A percentile compares a stretch with the other conserved stretches of the same genome.
phyloP scores from a whole-genome alignment of 2,113 vertebrate genomes.

The Tauraco erythrolophus region DNA sequence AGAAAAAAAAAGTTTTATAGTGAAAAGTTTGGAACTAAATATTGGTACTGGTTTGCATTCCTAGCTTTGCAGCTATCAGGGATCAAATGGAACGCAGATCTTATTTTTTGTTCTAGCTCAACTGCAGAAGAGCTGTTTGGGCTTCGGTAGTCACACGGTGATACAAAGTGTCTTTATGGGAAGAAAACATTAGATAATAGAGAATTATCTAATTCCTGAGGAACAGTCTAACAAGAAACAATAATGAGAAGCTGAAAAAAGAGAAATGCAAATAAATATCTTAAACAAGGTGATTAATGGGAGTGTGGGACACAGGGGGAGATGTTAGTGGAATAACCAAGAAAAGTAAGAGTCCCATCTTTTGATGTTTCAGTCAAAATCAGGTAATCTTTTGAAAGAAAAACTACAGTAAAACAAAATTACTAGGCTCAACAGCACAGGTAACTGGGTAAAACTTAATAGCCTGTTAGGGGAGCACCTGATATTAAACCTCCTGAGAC shows the following conservation, averaged over 20 bases:
- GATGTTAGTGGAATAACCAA: background rate
- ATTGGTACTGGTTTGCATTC: background rate
- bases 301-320: fast-evolving
- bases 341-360: background rate
- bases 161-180: background rate
- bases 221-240: background rate
- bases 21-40: background rate
- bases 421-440: background rate
- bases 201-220: background rate
- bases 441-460: background rate
- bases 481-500: background rate
- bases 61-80: background rate
- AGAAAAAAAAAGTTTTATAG: background rate
- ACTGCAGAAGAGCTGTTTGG: background rate
- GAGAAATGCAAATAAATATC: background rate
- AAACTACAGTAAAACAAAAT: background rate
- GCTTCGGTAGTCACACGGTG: background rate
- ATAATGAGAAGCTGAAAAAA: background rate
- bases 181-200: background rate
- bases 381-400: background rate
- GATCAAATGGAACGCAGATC: background rate
- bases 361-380: background rate
- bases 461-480: background rate
- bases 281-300: background rate
- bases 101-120: background rate